These are phyloP conservation scores for Agrotis puta DNA, from an alignment of 2,888 invertebrate genomes.

Conservation along the genomic window DNA sequence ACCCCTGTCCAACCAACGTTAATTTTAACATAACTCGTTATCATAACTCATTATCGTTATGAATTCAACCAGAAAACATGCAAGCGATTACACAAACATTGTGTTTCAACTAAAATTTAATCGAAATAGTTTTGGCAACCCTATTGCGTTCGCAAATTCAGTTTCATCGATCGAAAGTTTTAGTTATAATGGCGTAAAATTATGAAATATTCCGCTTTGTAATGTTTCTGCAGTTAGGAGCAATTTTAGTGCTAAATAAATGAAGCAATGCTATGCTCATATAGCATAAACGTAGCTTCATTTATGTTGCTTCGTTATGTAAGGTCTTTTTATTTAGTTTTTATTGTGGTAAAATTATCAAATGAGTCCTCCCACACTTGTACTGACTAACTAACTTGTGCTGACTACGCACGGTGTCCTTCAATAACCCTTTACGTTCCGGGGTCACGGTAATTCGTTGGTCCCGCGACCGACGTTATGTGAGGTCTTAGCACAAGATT, in stretches of 20 bases:
- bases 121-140: slow-evolving; percentile 41
- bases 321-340: too few species aligned
- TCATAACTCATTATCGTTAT: slow-evolving; percentile 12
- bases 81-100: slow-evolving; percentile 22
- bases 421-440: too few species aligned
- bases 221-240: slow-evolving; percentile 4
- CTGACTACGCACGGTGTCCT: too few species aligned
- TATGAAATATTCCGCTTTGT: slow-evolving; percentile 27
- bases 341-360: too few species aligned
- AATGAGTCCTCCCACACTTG: too few species aligned
- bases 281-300: too few species aligned
- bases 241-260: slow-evolving; percentile 6
- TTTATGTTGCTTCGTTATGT: too few species aligned
- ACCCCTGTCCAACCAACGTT: neutral
- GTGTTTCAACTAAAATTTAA: slow-evolving; percentile 13
- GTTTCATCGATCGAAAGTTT: slow-evolving; percentile 51
- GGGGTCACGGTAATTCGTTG: too few species aligned
- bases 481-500: too few species aligned
- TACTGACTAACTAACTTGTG: too few species aligned
- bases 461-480: too few species aligned
- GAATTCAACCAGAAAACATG: slow-evolving; percentile 25
- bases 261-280: neutral
- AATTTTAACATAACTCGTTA: slow-evolving; percentile 22
- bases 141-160: slow-evolving; percentile 38
- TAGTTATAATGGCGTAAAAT: slow-evolving; percentile 21